Evolutionary conservation across 2,113 vertebrate genomes (phyloP), one percentile per base, ranked within the genome.

Genomic region (Pleuronectes platessa): DNA sequence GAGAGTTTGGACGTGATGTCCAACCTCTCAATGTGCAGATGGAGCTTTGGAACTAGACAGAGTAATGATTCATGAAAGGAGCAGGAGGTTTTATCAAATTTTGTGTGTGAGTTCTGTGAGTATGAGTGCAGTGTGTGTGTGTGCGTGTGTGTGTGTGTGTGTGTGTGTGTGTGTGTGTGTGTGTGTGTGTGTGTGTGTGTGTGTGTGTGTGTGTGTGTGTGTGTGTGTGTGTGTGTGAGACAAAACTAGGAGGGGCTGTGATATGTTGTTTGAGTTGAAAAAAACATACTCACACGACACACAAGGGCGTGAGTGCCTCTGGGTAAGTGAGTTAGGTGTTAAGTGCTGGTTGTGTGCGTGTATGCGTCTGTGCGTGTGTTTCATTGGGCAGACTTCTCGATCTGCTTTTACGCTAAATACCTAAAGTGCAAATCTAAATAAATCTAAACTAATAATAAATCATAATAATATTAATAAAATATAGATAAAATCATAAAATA

Each of bases 311-410:
- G 71, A 83, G 78, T 31, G 75, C 27, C 58, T 81, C 31, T 49
- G 31, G 58, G 45, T 89, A 88, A 91, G 51, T 74, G 77, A 80
- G 74, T 91, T 86, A 88, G 67, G 5, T 61, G 49, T 70, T 2
- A 47, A 9, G 2, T 71, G 14, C 74, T 67, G 51, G 55, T 3
- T 6, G 51, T n/a, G 51, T 53, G 51, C 8, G 8, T 21, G 51
- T 54, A 15, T 54, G 51, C 10, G 51, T n/a, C 20, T 2, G 2
- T 7, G 47, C 18, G n/a, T 68, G 47, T 71, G 47, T 14, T 0
- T 61, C 42, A 49, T 7, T 61, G 20, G 51, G 24, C 37, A 58
- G 68, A 24, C 5, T 21, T 61, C 23, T 18, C 74, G 58, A 62
- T 75, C 69, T 62, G 14, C 35, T 70, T 82, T 86, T 58, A 62